phyloP scores from a whole-genome alignment of 2,888 invertebrate species.

The Eurois occulta region DNA sequence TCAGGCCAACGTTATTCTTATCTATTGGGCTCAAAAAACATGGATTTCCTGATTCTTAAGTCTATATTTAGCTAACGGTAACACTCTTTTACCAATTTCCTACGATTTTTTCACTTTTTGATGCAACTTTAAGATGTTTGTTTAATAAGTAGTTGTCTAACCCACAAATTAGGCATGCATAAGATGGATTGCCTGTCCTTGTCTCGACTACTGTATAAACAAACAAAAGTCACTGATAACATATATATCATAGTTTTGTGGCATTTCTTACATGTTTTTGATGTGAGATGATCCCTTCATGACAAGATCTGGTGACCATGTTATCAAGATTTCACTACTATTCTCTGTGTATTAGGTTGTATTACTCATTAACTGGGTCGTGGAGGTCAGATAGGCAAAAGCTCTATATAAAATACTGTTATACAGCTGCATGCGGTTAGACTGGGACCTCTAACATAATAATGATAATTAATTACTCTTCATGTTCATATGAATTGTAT shows the following conservation, averaged over 20 bases:
- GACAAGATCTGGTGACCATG: neutral
- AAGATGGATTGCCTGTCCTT: constrained; percentile 19
- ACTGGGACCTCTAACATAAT: too few relatives aligned
- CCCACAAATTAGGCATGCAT: constrained; percentile 44
- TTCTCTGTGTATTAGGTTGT: neutral
- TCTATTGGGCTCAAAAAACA: constrained; percentile 81
- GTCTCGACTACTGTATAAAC: constrained; percentile 22
- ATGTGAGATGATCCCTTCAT: neutral
- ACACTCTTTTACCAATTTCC: neutral
- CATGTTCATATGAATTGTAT: neutral
- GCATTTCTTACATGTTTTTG: constrained; percentile 15
- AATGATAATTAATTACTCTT: too few relatives aligned
- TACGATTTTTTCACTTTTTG: neutral
- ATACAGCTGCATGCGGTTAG: neutral
- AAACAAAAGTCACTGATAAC: constrained; percentile 49
- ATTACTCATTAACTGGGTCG: neutral
- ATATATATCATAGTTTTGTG: constrained; percentile 27
- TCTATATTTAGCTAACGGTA: constrained; percentile 42
- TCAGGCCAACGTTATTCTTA: constrained; percentile 80
- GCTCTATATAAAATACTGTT: neutral
- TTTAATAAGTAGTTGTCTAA: constrained; percentile 19
- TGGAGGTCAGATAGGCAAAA: neutral
- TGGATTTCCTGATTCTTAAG: constrained; percentile 57
- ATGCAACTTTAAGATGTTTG: constrained; percentile 9
- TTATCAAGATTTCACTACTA: neutral